Conservation (phyloP, 2,797 vertebrate species). For the Rallus crepitans region DNA sequence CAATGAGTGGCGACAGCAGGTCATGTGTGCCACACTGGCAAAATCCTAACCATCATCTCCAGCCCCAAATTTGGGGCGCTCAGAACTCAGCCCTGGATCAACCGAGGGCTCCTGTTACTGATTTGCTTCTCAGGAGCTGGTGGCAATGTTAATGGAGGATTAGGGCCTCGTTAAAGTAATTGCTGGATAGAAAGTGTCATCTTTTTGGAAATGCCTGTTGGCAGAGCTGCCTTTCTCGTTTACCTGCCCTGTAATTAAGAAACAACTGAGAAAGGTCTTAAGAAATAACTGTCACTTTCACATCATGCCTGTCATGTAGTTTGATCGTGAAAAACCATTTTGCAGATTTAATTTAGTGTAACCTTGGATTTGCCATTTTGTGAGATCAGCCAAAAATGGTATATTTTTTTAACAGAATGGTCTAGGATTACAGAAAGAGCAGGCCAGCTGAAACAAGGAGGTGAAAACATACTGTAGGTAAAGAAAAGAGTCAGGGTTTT, state of each 20-base stretch:
- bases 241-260: conserved; percentile 16
- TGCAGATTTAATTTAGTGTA: neutral
- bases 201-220: neutral
- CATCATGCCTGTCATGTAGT: neutral
- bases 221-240: neutral
- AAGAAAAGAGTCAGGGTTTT: neutral
- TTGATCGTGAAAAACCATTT: neutral
- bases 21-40: neutral
- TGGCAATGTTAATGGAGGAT: neutral
- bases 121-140: neutral
- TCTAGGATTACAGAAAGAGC: neutral
- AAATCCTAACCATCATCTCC: neutral
- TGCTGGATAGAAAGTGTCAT: neutral
- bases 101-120: neutral
- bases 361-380: neutral
- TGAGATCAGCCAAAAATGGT: neutral
- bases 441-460: neutral
- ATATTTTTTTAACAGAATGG: neutral
- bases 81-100: neutral
- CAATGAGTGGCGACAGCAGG: neutral
- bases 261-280: neutral
- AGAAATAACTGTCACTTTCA: conserved; percentile 9
- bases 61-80: neutral
- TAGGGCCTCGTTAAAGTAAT: neutral
- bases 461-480: neutral